Conservation (phyloP, 2,113 vertebrate species). For the Sylvilagus bachmani region DNA sequence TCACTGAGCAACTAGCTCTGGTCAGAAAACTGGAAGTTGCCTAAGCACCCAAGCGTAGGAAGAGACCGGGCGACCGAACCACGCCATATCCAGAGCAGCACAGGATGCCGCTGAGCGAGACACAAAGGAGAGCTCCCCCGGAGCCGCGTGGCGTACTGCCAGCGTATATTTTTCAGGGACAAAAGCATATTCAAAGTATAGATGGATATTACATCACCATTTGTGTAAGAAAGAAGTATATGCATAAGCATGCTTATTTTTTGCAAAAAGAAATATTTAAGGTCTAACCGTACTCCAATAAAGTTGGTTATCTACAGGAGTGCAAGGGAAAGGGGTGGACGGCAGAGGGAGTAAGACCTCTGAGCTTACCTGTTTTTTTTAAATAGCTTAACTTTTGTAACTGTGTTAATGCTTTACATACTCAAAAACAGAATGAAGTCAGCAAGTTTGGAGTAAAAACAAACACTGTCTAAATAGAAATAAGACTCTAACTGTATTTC, state of each 20-base stretch:
- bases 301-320: slow-evolving; percentile 11
- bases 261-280: slow-evolving; percentile 51
- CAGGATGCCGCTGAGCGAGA: not conserved
- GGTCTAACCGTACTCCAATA: not conserved
- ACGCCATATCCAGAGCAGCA: not conserved
- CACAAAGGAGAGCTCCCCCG: not conserved
- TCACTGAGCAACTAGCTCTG: slow-evolving; percentile 13
- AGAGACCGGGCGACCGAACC: not conserved
- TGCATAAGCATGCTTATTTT: not conserved
- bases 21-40: not conserved
- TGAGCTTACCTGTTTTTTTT: not conserved
- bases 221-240: not conserved
- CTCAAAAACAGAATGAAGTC: slow-evolving; percentile 40
- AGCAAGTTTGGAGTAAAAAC: not conserved
- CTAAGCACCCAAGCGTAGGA: not conserved
- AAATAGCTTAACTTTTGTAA: slow-evolving; percentile 10
- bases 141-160: slow-evolving; percentile 6
- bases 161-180: not conserved
- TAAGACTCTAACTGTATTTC: not conserved
- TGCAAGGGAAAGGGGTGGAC: not conserved
- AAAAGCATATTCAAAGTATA: not conserved
- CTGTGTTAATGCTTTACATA: not conserved
- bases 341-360: not conserved
- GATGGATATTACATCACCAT: not conserved
- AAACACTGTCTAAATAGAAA: slow-evolving; percentile 5